A percentile compares a stretch with the other conserved stretches of the same genome.
Conservation (phyloP, 2,113 vertebrate genomes). For the Octodon degus region DNA sequence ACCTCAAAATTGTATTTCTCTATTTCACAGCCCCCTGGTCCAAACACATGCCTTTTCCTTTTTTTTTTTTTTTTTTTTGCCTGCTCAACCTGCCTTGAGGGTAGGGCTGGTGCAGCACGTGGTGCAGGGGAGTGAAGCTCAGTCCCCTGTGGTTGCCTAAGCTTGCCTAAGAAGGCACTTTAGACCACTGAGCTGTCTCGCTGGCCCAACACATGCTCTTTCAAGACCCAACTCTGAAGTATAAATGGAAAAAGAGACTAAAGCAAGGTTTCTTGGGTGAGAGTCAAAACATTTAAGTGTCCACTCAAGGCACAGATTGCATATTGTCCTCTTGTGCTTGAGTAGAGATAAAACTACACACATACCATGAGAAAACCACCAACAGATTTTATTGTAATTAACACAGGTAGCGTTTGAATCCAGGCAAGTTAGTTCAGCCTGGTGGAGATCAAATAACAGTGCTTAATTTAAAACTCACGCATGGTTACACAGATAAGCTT, state of each 20-base stretch:
- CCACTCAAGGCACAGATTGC: not conserved
- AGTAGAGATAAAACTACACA: not conserved
- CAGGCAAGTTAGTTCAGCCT: not conserved
- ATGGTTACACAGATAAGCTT: slow-evolving; percentile 52
- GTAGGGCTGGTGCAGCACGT: no score
- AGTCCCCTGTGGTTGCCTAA: no score
- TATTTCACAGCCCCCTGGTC: not conserved
- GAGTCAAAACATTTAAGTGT: not conserved
- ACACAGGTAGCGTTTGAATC: not conserved
- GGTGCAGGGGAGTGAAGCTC: no score
- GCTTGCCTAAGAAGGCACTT: no score
- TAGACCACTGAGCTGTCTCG: no score
- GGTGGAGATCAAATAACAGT: not conserved
- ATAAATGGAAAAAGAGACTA: not conserved
- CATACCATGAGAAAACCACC: not conserved
- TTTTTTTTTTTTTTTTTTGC: no score
- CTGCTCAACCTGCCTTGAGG: no score
- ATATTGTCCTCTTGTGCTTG: not conserved
- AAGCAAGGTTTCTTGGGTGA: not conserved
- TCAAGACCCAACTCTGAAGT: not conserved
- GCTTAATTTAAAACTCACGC: slow-evolving; percentile 42
- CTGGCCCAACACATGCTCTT: not conserved
- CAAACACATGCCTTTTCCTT: not conserved
- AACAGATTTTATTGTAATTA: not conserved
- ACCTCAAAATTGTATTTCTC: not conserved